Base-by-base conservation (phyloP, 2,113 vertebrate genomes). In the Actenoides hombroni region DNA sequence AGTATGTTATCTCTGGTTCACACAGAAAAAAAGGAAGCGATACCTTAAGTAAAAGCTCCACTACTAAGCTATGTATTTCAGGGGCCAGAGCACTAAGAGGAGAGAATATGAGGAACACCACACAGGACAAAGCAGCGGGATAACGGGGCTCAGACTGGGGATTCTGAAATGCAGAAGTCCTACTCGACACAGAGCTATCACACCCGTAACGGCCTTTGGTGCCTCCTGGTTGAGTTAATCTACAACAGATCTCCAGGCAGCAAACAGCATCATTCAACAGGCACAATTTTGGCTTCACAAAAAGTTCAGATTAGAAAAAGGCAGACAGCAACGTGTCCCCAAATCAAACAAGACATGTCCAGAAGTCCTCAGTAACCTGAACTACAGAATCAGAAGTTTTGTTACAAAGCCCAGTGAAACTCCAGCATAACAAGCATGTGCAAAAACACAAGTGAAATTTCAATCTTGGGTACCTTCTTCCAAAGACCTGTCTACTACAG, bases 401-500 rank as follows among this genome's bases (percentile, higher is more conserved):
- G 75, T 65, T 68, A 87, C 74, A 84, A 53, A 77, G 74, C 28
- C 51, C 88, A 78, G 89, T 75, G 61, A 5, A 49, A 85, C 68
- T 95, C 74, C 95, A 86, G 59, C 15, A 88, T 70, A 94, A 92
- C 80, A 94, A 92, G 56, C 67, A 90, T 61, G 85, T 44, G 70
- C 48, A 94, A 96, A 94, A 86, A 13, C 76, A 83, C 21, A 67
- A 51, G 56, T 3, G 11, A 33, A 69, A 96, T 82, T 73, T 96
- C 68, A 83, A 51, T 56, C 9, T 54, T 81, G 46, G 67, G 65
- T 90, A 78, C 63, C 69, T 91, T 83, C 86, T 96, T 96, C 93
- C 48, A n/a, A 97, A 95, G 79, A 92, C 33, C 67, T 85, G 59
- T 82, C 90, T 95, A 49, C 68, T 92, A 95, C 16, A 84, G 92